Evolutionary conservation across 2,888 invertebrate genomes (phyloP).

Genomic region (Nezara viridula): DNA sequence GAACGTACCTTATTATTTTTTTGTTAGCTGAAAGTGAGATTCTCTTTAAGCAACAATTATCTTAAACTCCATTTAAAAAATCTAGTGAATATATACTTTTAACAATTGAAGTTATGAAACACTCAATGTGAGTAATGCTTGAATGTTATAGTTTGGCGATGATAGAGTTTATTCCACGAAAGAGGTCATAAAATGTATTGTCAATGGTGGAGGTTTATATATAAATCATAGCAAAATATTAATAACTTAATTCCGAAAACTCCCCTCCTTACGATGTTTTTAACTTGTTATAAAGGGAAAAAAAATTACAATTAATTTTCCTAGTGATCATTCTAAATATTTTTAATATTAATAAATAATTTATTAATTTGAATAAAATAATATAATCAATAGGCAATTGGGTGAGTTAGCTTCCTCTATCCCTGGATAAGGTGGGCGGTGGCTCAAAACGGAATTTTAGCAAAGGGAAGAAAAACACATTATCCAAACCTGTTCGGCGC

Average conservation of each 20-base stretch:
- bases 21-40: not conserved
- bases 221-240: too few species aligned
- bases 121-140: not conserved
- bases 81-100: not conserved
- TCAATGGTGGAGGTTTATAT: too few species aligned
- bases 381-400: not conserved
- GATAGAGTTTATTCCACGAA: too few species aligned
- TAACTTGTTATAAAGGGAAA: too few species aligned
- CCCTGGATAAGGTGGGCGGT: not conserved
- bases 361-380: not conserved
- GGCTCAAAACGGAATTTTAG: constrained; percentile 21
- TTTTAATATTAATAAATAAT: too few species aligned
- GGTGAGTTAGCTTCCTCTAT: not conserved
- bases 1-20: not conserved
- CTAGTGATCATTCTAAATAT: too few species aligned
- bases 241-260: too few species aligned
- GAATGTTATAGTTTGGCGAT: too few species aligned
- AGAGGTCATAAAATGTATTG: too few species aligned
- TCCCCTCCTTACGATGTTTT: too few species aligned
- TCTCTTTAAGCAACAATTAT: not conserved
- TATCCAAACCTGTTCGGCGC: constrained; percentile 13
- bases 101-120: not conserved
- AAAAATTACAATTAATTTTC: too few species aligned
- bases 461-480: not conserved
- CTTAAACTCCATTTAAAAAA: not conserved